Conservation (phyloP, 2,113 vertebrate species). For the Rostratula benghalensis region DNA sequence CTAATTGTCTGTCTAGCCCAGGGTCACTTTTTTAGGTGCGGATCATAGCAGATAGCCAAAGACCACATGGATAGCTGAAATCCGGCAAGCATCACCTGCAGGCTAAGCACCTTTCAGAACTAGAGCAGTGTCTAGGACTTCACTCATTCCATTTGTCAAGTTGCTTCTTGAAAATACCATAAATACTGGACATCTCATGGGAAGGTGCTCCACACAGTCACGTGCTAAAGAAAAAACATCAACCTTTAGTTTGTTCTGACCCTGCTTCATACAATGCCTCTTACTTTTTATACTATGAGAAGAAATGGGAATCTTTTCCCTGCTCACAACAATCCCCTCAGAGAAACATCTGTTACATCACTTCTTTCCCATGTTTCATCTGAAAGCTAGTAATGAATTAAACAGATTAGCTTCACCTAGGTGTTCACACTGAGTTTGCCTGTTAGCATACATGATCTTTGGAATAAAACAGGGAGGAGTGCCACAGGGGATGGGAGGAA, state of each 20-base stretch:
- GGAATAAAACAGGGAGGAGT: neutral
- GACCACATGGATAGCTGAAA: neutral
- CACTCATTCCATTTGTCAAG: accelerated
- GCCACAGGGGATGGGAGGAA: neutral
- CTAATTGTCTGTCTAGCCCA: neutral
- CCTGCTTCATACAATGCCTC: neutral
- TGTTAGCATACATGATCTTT: neutral
- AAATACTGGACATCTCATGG: neutral
- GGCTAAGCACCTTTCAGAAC: neutral
- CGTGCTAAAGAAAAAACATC: neutral
- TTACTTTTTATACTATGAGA: neutral
- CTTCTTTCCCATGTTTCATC: neutral
- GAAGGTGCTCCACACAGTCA: neutral
- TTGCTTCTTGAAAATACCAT: neutral
- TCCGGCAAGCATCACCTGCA: neutral
- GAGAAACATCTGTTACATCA: neutral
- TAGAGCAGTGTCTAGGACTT: neutral
- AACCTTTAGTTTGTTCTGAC: neutral
- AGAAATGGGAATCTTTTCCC: neutral
- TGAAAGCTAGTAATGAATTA: neutral
- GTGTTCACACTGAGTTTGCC: neutral
- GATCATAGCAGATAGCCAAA: neutral
- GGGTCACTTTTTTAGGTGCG: neutral
- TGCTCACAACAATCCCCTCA: neutral
- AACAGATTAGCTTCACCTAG: neutral